Percentiles rank a stretch among this genome's conserved stretches.
Evolutionary conservation across 1,140 invertebrate species (phyloP).

Genomic region (Aethina tumida): DNA sequence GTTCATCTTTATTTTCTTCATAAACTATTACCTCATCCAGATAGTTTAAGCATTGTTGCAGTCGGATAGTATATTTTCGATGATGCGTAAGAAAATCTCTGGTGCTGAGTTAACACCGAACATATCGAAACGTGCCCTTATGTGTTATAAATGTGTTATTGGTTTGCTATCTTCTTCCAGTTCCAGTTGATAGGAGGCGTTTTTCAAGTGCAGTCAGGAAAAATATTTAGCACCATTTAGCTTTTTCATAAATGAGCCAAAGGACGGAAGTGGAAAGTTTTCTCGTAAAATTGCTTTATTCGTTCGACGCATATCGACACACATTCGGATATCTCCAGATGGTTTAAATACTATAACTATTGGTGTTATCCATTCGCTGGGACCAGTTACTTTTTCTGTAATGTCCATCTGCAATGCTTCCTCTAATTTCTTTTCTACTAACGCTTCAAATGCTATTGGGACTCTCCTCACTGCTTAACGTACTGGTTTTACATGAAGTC

Average conservation of each 20-base stretch:
- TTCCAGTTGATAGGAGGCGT: slow-evolving; percentile 12
- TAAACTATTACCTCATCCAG: slow-evolving; percentile 15
- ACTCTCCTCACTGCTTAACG: slow-evolving; percentile 20
- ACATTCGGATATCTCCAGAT: slow-evolving; percentile 24
- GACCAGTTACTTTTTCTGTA: slow-evolving; percentile 20
- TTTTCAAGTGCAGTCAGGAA: slow-evolving; percentile 13
- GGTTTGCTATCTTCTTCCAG: slow-evolving; percentile 18
- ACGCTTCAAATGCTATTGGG: slow-evolving; percentile 18
- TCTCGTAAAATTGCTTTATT: slow-evolving; percentile 26
- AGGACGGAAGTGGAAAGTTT: slow-evolving; percentile 22
- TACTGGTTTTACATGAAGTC: slow-evolving; percentile 19
- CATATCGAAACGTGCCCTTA: slow-evolving; percentile 32
- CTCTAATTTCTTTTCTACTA: slow-evolving; percentile 18
- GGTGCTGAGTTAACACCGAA: slow-evolving; percentile 18
- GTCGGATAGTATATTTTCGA: slow-evolving; percentile 4
- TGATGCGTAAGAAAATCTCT: slow-evolving; percentile 13
- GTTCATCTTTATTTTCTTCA: slow-evolving; percentile 8
- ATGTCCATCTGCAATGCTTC: slow-evolving; percentile 19
- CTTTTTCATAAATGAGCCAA: slow-evolving; percentile 21
- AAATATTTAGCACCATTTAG: slow-evolving; percentile 14
- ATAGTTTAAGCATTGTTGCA: slow-evolving; percentile 15
- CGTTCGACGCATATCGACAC: slow-evolving; percentile 26
- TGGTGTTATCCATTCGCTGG: slow-evolving; percentile 25
- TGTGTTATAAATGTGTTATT: slow-evolving; percentile 34
- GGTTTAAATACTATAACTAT: slow-evolving; percentile 22